Evolutionary conservation across 2,888 invertebrate species (phyloP).

Genomic region (Phlogophora meticulosa): DNA sequence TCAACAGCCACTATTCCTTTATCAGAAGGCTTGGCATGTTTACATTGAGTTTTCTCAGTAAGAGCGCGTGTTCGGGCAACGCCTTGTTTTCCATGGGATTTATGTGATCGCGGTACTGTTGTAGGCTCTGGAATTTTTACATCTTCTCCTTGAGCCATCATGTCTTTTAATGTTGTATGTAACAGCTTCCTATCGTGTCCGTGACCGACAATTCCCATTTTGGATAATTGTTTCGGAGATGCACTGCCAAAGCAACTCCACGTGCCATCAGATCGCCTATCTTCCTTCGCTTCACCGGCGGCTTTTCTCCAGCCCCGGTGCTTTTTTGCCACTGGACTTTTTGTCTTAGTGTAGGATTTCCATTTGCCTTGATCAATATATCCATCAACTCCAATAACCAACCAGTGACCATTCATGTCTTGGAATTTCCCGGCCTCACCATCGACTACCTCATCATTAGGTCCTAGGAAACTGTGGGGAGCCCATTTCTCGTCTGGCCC

Average conservation of each 20-base stretch:
- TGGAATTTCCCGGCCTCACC: constrained; percentile 83
- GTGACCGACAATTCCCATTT: constrained; percentile 85
- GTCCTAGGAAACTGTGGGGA: constrained; percentile 81
- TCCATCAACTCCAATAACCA: constrained; percentile 84
- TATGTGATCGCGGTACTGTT: constrained; percentile 68
- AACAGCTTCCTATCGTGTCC: constrained; percentile 83
- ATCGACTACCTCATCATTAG: constrained; percentile 81
- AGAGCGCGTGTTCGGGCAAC: constrained; percentile 44
- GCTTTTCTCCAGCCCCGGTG: constrained; percentile 34
- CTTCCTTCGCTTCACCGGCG: constrained; percentile 66
- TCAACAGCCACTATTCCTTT: constrained; percentile 83
- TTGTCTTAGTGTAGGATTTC: constrained; percentile 77
- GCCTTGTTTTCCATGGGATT: constrained; percentile 22
- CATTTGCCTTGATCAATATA: constrained; percentile 82
- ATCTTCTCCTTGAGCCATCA: constrained; percentile 79
- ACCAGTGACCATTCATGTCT: constrained; percentile 76
- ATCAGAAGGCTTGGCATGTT: constrained; percentile 78
- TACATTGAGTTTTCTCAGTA: constrained; percentile 74
- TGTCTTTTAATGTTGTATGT: constrained; percentile 73
- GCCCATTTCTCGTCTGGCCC: constrained; percentile 85
- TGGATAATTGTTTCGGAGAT: constrained; percentile 78
- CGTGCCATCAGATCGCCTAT: constrained; percentile 71
- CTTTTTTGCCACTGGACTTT: constrained; percentile 43
- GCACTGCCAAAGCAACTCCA: constrained; percentile 87
- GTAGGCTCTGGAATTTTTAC: constrained; percentile 77